These are phyloP conservation scores for Oryzias woworae DNA, from an alignment of 2,113 vertebrate genomes.

Conservation along the genomic window DNA sequence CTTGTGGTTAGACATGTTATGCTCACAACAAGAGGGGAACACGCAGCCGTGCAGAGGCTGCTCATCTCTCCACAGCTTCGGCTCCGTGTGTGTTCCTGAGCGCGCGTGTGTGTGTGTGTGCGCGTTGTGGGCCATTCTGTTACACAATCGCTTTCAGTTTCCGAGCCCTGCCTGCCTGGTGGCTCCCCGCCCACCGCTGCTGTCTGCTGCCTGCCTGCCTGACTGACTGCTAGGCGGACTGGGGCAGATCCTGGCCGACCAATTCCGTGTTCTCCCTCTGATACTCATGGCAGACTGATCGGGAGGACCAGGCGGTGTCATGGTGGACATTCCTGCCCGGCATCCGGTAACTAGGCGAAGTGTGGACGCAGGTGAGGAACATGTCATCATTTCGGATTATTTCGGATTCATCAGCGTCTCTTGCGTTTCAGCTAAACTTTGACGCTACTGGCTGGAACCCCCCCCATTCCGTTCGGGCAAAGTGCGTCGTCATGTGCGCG, in stretches of 20 bases:
- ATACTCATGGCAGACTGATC: constrained; percentile 13
- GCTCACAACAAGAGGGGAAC: not conserved
- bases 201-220: constrained; percentile 32
- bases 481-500: constrained; percentile 44
- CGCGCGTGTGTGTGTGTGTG: constrained; percentile 12
- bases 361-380: constrained; percentile 43
- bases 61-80: not conserved
- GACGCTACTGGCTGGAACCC: constrained; percentile 45
- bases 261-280: constrained; percentile 65
- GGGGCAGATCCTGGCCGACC: constrained; percentile 54
- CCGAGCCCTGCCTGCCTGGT: constrained; percentile 46
- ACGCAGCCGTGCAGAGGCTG: not conserved
- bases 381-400: constrained; percentile 2
- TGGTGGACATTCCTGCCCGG: constrained; percentile 46
- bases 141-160: constrained; percentile 65
- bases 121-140: constrained; percentile 45
- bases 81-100: constrained; percentile 1
- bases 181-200: constrained; percentile 63
- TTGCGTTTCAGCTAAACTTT: constrained; percentile 63
- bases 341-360: constrained; percentile 34
- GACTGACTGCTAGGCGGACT: constrained; percentile 56
- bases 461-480: constrained; percentile 22
- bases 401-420: constrained; percentile 38
- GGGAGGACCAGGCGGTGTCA: constrained; percentile 32
- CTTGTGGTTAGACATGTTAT: no score